Percentiles rank a stretch among this genome's conserved stretches.
phyloP scores from a whole-genome alignment of 64 coral and sea anemone genomes.

The Montipora foliosa region DNA sequence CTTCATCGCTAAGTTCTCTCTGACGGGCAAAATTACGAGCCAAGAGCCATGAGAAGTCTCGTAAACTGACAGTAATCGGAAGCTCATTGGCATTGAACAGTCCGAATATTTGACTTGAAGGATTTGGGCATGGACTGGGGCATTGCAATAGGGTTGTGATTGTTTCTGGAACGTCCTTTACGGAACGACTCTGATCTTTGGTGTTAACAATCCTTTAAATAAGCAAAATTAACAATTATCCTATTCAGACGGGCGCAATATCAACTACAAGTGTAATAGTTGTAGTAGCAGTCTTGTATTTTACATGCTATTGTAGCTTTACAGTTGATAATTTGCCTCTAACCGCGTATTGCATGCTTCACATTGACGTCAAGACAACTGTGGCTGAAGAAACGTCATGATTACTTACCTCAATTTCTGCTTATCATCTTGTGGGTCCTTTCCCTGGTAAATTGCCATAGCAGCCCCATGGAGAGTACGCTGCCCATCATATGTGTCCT shows the following conservation, averaged over 20 bases:
- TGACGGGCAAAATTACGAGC: neutral
- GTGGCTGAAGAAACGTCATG: neutral
- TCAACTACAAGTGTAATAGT: neutral
- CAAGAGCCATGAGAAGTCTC: slow-evolving; percentile 24
- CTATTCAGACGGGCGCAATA: neutral
- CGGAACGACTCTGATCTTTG: neutral
- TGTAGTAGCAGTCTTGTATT: neutral
- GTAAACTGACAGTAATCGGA: neutral
- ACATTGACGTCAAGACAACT: neutral
- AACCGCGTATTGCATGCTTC: neutral
- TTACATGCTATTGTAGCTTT: neutral
- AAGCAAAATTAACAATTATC: neutral
- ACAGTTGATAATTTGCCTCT: neutral
- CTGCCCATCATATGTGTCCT: neutral
- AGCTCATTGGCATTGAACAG: neutral
- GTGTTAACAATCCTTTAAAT: neutral
- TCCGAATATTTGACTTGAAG: slow-evolving; percentile 6
- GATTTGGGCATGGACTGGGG: slow-evolving; percentile 9
- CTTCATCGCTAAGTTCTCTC: neutral
- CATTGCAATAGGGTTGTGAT: neutral
- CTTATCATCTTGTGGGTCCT: neutral
- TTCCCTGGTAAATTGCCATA: neutral
- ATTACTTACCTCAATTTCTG: too few species aligned
- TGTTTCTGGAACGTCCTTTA: too few species aligned
- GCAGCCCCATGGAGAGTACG: neutral